Evolutionary conservation across 2,888 invertebrate genomes (phyloP).

Genomic region (Silvanus unidentatus): DNA sequence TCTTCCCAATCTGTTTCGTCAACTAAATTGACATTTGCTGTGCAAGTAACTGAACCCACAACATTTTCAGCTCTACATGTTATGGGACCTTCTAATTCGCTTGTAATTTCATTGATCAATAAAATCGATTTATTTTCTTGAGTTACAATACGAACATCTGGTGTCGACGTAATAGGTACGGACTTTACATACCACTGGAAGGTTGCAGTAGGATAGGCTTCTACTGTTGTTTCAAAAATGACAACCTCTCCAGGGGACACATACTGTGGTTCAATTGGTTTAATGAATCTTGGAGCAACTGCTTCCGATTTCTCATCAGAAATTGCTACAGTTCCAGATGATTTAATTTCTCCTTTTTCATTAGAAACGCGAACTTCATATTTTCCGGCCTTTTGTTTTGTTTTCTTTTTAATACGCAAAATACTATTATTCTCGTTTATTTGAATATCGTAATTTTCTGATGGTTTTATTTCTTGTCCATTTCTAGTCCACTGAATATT

Average conservation of each 20-base stretch:
- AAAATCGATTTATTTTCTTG: slow-evolving; percentile 74
- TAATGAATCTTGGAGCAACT: slow-evolving; percentile 66
- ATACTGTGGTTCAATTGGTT: slow-evolving; percentile 64
- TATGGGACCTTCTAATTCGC: slow-evolving; percentile 67
- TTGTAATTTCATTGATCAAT: slow-evolving; percentile 64
- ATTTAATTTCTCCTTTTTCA: slow-evolving; percentile 68
- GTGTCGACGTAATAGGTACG: slow-evolving; percentile 63
- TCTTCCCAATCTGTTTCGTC: slow-evolving; percentile 55
- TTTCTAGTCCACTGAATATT: slow-evolving; percentile 81
- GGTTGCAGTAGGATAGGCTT: slow-evolving; percentile 71
- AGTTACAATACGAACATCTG: slow-evolving; percentile 66
- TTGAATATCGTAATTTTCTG: slow-evolving; percentile 56
- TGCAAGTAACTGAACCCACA: slow-evolving; percentile 81
- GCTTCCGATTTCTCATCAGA: slow-evolving; percentile 54
- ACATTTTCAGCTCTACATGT: slow-evolving; percentile 88
- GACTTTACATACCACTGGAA: slow-evolving; percentile 83
- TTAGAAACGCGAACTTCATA: slow-evolving; percentile 83
- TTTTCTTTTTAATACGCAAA: slow-evolving; percentile 56
- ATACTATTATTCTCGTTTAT: slow-evolving; percentile 58
- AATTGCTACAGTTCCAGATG: slow-evolving; percentile 77
- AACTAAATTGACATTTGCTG: slow-evolving; percentile 63
- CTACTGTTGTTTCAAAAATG: slow-evolving; percentile 70
- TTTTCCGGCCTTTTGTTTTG: slow-evolving; percentile 73
- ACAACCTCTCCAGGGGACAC: slow-evolving; percentile 70
- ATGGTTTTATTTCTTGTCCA: slow-evolving; percentile 65